Conservation (phyloP, 2,113 vertebrate species). For the Ornithorhynchus anatinus region DNA sequence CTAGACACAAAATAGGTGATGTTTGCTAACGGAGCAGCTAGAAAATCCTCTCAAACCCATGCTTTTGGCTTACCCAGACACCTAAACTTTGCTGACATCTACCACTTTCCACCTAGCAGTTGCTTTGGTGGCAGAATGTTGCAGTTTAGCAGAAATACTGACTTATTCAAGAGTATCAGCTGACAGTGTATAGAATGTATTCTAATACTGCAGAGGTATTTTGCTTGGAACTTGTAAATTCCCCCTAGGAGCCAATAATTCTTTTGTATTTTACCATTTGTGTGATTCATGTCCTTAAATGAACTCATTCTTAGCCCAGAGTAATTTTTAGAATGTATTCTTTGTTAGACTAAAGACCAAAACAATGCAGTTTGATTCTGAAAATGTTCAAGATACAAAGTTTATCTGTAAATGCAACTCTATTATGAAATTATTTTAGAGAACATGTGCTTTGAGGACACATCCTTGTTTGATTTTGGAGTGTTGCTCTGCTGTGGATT, state of each 20-base stretch:
- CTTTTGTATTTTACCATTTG: conserved; percentile 7
- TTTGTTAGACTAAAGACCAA: conserved; percentile 67
- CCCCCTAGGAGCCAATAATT: conserved; percentile 11
- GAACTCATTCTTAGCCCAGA: conserved; percentile 38
- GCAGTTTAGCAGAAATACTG: too few species aligned
- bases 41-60: too few species aligned
- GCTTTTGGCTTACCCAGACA: too few species aligned
- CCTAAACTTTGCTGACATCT: too few species aligned
- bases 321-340: conserved; percentile 50
- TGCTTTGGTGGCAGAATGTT: too few species aligned
- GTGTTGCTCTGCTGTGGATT: too few species aligned
- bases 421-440: accelerated
- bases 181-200: too few species aligned
- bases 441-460: accelerated
- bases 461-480: background rate
- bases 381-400: background rate
- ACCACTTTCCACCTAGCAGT: too few species aligned
- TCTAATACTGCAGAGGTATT: conserved; percentile 63
- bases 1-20: too few species aligned
- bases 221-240: conserved; percentile 46
- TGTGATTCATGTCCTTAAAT: conserved; percentile 39
- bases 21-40: too few species aligned
- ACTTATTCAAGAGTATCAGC: too few species aligned
- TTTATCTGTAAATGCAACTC: background rate
- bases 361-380: conserved; percentile 40